Percentiles rank a stretch among this genome's conserved stretches.
phyloP scores from a whole-genome alignment of 2,888 invertebrate species.

The Habrosyne pyritoides region DNA sequence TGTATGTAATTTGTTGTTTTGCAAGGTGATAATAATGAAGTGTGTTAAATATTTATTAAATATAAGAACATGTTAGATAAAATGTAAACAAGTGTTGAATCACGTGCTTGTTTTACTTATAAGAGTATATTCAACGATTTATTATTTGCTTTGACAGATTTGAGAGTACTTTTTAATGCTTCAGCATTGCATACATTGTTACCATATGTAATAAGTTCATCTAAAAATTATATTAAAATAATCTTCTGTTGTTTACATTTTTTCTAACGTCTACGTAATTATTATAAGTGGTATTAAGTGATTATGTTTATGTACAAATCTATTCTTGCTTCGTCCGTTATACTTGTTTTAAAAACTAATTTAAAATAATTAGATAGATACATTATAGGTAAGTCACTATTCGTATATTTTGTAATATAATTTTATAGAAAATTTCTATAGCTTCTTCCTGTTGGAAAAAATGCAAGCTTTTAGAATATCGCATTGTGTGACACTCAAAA shows the following conservation, averaged over 20 bases:
- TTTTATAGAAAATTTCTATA: not conserved
- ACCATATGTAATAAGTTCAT: not conserved
- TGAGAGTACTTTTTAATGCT: not conserved
- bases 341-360: conserved; percentile 6
- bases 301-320: conserved; percentile 21
- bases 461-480: not conserved
- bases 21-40: not conserved
- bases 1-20: not conserved
- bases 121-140: no score
- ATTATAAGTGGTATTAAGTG: conserved; percentile 14
- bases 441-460: not conserved
- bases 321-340: conserved; percentile 18
- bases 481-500: not conserved
- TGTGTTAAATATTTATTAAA: not conserved
- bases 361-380: not conserved
- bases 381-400: not conserved
- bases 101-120: no score
- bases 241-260: not conserved
- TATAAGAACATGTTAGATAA: not conserved
- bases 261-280: conserved; percentile 8
- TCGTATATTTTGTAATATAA: not conserved
- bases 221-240: not conserved
- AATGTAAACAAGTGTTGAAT: not conserved
- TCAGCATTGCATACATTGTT: not conserved
- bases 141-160: no score